These are phyloP conservation scores for Chloroceryle aenea DNA, from an alignment of 2,113 vertebrate species.

Conservation along the genomic window DNA sequence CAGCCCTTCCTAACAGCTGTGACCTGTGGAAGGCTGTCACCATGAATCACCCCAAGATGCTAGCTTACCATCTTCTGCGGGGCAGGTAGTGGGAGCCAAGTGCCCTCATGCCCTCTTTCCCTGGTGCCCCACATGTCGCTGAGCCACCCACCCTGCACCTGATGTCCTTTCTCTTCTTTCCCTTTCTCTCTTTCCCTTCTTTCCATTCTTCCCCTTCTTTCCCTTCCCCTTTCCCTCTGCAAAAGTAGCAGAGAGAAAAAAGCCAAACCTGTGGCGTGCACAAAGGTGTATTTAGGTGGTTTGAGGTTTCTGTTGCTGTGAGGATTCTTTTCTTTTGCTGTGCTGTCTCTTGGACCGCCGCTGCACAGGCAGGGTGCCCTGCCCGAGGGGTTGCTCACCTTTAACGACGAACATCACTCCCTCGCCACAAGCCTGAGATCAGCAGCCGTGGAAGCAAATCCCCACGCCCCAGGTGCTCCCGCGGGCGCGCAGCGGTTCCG, in stretches of 20 bases:
- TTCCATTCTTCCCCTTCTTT: too few species aligned
- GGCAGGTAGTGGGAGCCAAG: neutral
- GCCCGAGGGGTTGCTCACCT: neutral
- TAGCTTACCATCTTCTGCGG: rapidly evolving
- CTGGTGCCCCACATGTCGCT: rapidly evolving
- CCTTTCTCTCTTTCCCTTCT: neutral
- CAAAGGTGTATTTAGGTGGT: neutral
- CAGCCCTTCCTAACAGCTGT: neutral
- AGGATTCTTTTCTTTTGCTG: too few species aligned
- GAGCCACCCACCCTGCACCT: neutral
- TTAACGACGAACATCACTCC: neutral
- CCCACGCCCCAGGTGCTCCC: neutral
- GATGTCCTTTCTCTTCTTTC: neutral
- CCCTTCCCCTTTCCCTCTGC: neutral
- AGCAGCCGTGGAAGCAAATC: neutral
- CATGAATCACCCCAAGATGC: rapidly evolving
- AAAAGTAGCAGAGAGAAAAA: neutral
- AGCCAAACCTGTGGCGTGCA: neutral
- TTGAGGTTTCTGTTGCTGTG: neutral
- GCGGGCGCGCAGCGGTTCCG: rapidly evolving
- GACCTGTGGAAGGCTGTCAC: neutral
- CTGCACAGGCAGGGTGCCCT: neutral
- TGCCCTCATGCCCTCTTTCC: rapidly evolving
- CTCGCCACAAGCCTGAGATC: neutral
- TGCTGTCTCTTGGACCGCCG: neutral